These are phyloP conservation scores for Gryon sp. DNA, from an alignment of 1,140 invertebrate genomes.

Conservation along the genomic window DNA sequence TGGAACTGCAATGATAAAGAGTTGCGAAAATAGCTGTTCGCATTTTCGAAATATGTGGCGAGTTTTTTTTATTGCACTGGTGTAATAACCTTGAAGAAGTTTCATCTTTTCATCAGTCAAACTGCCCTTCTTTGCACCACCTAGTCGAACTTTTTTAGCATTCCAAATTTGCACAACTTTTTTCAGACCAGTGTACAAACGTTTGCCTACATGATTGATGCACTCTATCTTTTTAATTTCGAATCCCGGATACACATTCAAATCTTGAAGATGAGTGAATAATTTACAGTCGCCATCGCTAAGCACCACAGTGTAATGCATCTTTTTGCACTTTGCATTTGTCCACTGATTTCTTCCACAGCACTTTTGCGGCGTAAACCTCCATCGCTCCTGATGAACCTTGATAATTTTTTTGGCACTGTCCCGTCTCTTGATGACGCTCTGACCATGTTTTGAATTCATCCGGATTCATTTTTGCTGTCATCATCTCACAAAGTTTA, in stretches of 20 bases:
- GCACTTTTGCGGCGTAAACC: slow-evolving; percentile 5
- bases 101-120: slow-evolving; percentile 29
- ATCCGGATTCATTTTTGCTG: neutral
- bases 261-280: slow-evolving; percentile 13
- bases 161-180: slow-evolving; percentile 15
- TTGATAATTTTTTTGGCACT: slow-evolving; percentile 29
- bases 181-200: slow-evolving; percentile 16
- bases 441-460: slow-evolving; percentile 10
- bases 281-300: slow-evolving; percentile 40
- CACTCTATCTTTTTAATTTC: slow-evolving; percentile 35
- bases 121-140: slow-evolving; percentile 13
- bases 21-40: slow-evolving; percentile 12
- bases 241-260: slow-evolving; percentile 25
- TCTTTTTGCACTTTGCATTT: slow-evolving; percentile 23
- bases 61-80: slow-evolving; percentile 13
- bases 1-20: slow-evolving; percentile 21
- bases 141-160: slow-evolving; percentile 7
- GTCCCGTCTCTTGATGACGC: slow-evolving; percentile 7
- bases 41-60: slow-evolving; percentile 12
- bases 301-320: slow-evolving; percentile 23
- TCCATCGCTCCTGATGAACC: slow-evolving; percentile 35
- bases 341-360: slow-evolving; percentile 35
- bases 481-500: neutral
- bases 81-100: slow-evolving; percentile 14
- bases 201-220: slow-evolving; percentile 33